A percentile compares a stretch with the other conserved stretches of the same genome.
phyloP scores from a whole-genome alignment of 2,113 vertebrate genomes.

The Grus americana region DNA sequence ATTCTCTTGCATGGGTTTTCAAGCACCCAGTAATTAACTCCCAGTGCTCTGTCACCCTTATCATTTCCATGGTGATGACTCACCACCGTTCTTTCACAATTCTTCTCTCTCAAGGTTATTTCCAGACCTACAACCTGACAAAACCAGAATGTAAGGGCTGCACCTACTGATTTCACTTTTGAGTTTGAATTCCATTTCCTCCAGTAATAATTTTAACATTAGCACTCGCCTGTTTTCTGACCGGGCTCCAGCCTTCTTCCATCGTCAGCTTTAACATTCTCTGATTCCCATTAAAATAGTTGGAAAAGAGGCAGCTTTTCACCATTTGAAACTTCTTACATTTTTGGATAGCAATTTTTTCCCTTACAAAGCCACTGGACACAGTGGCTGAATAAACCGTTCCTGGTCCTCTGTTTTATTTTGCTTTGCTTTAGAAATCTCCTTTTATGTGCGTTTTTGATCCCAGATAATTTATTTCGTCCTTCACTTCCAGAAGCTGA shows the following conservation, averaged over 20 bases:
- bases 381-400: neutral
- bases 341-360: neutral
- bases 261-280: neutral
- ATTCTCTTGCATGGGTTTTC: neutral
- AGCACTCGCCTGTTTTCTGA: neutral
- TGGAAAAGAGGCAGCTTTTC: neutral
- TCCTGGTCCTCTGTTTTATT: neutral
- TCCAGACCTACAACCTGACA: neutral
- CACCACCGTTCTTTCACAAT: neutral
- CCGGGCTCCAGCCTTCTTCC: neutral
- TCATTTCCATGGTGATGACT: rapidly evolving
- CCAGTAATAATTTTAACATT: neutral
- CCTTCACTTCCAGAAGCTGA: neutral
- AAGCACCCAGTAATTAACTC: neutral
- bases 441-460: neutral
- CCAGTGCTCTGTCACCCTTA: neutral
- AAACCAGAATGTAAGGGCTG: neutral
- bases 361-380: neutral
- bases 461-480: neutral
- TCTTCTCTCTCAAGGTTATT: neutral
- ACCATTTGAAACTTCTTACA: neutral
- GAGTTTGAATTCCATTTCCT: neutral
- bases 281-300: no score
- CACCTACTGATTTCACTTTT: neutral
- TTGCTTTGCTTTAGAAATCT: neutral